Evolutionary conservation across 1,140 invertebrate genomes (phyloP).

Genomic region (Aphis craccivora): DNA sequence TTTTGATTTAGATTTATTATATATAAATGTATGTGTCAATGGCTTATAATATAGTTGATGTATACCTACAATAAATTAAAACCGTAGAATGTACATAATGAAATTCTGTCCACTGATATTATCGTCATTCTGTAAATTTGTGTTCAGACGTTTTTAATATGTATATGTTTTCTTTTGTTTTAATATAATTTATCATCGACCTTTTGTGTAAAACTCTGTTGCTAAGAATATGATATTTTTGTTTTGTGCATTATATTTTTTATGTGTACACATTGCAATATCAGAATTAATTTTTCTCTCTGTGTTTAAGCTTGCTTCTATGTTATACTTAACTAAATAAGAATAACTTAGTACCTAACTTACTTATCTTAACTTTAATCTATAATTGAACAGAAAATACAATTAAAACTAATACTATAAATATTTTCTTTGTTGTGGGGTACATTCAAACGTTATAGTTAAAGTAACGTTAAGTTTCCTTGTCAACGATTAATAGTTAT

Average conservation of each 20-base stretch:
- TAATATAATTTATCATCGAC: not conserved
- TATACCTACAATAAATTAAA: slow-evolving; percentile 5
- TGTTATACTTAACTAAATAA: not conserved
- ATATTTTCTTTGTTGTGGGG: not conserved
- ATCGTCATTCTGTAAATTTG: slow-evolving; percentile 1
- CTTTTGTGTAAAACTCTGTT: not conserved
- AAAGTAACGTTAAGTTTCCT: not conserved
- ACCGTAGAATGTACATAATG: not conserved
- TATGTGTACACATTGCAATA: not conserved
- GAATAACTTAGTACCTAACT: not conserved
- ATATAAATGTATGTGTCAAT: not conserved
- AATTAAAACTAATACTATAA: slow-evolving; percentile 53
- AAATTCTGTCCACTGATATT: not conserved
- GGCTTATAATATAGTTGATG: not conserved
- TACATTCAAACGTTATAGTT: not conserved
- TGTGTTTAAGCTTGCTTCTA: not conserved
- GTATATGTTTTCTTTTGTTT: not conserved
- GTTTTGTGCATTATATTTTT: not conserved
- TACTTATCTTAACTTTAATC: slow-evolving; percentile 35
- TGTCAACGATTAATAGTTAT: not conserved
- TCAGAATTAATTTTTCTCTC: not conserved
- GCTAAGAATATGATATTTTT: slow-evolving; percentile 1
- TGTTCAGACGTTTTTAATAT: not conserved
- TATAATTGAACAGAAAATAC: slow-evolving; percentile 47
- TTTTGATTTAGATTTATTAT: not conserved